Percentiles rank a stretch among this genome's conserved stretches.
phyloP scores from a whole-genome alignment of 2,797 vertebrate genomes.

The Paramormyrops hopkinsi region DNA sequence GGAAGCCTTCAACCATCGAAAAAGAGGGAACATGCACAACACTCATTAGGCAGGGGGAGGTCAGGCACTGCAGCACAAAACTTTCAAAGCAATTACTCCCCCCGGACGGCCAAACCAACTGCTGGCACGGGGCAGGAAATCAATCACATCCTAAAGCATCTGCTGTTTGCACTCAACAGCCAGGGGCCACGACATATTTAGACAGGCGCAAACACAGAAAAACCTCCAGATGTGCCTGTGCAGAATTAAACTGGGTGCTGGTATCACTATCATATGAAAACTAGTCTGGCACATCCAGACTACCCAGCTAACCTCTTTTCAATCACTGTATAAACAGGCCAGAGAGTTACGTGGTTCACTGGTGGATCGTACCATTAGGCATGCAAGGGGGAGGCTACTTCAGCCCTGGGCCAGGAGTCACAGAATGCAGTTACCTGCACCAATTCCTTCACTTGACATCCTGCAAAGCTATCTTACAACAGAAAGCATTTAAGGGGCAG shows the following conservation, averaged over 20 bases:
- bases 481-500: background rate
- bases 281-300: background rate
- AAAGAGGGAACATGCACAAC: background rate
- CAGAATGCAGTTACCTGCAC: background rate
- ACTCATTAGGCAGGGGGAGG: background rate
- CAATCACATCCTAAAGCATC: conserved; percentile 6
- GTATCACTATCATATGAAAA: background rate
- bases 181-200: background rate
- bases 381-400: background rate
- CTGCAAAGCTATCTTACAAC: background rate
- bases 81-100: background rate
- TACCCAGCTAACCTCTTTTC: background rate
- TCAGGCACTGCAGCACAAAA: background rate
- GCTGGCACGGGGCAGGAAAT: background rate
- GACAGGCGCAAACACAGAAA: background rate
- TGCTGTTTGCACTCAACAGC: background rate
- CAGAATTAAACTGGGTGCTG: background rate
- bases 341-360: background rate
- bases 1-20: background rate
- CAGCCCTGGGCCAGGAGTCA: background rate
- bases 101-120: background rate
- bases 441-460: background rate
- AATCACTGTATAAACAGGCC: background rate
- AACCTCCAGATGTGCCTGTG: background rate
- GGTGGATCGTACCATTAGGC: background rate